Evolutionary conservation across 2,888 invertebrate genomes (phyloP), one percentile per base, ranked within the genome.

Genomic region (Ceraclea dissimilis): DNA sequence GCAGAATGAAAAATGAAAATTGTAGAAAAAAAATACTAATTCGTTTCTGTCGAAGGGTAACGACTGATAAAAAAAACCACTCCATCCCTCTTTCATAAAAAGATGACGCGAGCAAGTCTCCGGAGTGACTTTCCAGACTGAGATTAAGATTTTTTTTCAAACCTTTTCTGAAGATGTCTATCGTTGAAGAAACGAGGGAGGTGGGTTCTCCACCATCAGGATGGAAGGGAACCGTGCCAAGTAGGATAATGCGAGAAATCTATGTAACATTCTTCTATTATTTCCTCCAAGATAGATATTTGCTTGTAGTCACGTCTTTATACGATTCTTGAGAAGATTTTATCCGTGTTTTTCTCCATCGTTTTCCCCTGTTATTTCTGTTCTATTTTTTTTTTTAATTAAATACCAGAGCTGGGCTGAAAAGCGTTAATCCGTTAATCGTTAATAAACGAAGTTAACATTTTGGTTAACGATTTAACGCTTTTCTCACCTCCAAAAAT

Each of bases 241-340:
- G 39, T 39, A 8, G 39, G 39, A 39, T 39, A 39, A 39, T 39
- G 13, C 39, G 39, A 39, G 39, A 39, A 39, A 39, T 39, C 39
- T 16, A 39, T 39, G 39, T 39, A n/a, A 39, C 39, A 39, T 39
- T n/a, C 39, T 10, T 26, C 26, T 26, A 39, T 39, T 39, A 39
- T 39, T 39, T 39, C 16, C 39, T 39, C 39, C 39, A 39, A 39
- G 13, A 39, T 39, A 39, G 39, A 13, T 39, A 13, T 39, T 39
- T 39, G 39, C 39, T 13, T 39, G 39, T 39, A 39, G 39, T 39
- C 39, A 39, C 39, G 39, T 39, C 39, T 39, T 39, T 39, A 39
- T 39, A 13, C 16, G 13, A 39, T 8, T 39, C n/a, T 39, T 13
- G 39, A 39, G 13, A 13, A 39, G 39, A 39, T 8, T 39, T 39